A percentile compares a stretch with the other conserved stretches of the same genome.
These are phyloP conservation scores for Syngnathus rostellatus DNA, from an alignment of 2,797 vertebrate species.

Conservation along the genomic window DNA sequence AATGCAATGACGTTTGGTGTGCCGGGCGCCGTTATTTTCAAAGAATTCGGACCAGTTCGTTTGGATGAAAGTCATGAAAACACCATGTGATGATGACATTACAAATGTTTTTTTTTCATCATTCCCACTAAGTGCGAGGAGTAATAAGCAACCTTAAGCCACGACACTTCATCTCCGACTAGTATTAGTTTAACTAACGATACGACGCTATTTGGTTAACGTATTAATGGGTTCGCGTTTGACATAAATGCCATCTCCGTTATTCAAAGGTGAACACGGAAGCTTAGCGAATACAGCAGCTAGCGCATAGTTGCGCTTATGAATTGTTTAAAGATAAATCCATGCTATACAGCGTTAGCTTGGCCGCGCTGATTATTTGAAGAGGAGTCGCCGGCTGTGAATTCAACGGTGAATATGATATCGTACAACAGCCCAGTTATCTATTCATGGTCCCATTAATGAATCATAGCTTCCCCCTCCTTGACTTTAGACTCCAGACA, in stretches of 20 bases:
- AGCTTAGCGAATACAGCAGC: slow-evolving; percentile 3
- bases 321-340: slow-evolving; percentile 49
- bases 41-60: not conserved
- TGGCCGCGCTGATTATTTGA: slow-evolving; percentile 33
- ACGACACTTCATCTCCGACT: not conserved
- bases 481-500: slow-evolving; percentile 62
- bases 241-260: slow-evolving; percentile 12
- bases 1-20: slow-evolving; percentile 15
- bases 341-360: slow-evolving; percentile 36
- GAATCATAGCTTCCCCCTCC: slow-evolving; percentile 57
- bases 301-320: slow-evolving; percentile 22
- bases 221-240: not conserved
- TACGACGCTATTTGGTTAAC: not conserved
- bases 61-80: slow-evolving; percentile 1
- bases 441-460: slow-evolving; percentile 68
- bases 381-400: slow-evolving; percentile 19
- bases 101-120: not conserved
- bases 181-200: not conserved
- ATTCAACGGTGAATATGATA: slow-evolving; percentile 52
- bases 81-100: not conserved
- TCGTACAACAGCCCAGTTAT: slow-evolving; percentile 55
- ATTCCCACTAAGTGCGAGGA: not conserved
- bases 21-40: slow-evolving; percentile 26
- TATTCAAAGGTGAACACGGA: slow-evolving; percentile 23
- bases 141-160: too few relatives aligned